These are phyloP conservation scores for Alaudala cheleensis DNA, from an alignment of 2,113 vertebrate genomes.

Conservation along the genomic window DNA sequence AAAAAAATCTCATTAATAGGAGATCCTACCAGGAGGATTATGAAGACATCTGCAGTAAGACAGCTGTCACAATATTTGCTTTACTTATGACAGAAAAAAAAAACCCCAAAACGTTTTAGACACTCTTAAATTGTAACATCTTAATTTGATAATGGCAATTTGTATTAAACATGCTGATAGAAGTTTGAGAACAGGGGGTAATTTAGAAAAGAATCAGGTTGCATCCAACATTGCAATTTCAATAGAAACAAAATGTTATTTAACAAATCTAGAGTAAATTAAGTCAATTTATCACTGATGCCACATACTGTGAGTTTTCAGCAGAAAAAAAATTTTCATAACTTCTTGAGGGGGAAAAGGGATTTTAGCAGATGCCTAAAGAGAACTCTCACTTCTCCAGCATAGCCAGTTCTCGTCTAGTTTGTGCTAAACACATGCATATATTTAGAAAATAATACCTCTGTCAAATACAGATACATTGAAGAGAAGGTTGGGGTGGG, in stretches of 20 bases:
- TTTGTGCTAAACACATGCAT: background rate
- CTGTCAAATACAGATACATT: background rate
- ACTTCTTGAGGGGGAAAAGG: rapidly evolving
- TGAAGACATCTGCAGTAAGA: background rate
- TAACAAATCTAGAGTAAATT: background rate
- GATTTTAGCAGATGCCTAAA: background rate
- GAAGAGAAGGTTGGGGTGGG: background rate
- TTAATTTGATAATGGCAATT: slow-evolving; percentile 33
- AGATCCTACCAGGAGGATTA: background rate
- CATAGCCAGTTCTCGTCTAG: background rate
- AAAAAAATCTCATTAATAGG: slow-evolving; percentile 6
- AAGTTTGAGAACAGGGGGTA: background rate
- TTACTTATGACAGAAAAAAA: background rate
- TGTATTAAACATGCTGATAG: background rate
- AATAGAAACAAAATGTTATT: background rate
- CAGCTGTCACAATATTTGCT: slow-evolving; percentile 52
- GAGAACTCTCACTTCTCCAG: background rate
- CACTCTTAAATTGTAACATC: background rate
- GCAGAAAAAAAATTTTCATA: background rate
- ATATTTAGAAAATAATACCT: slow-evolving; percentile 11
- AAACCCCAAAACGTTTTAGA: background rate
- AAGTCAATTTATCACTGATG: background rate
- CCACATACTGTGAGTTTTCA: background rate
- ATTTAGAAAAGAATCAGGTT: background rate
- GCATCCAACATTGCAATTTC: background rate